Percentiles rank a stretch among this genome's conserved stretches.
Conservation (phyloP, 1,140 invertebrate species). For the Drosophila trapezifrons region DNA sequence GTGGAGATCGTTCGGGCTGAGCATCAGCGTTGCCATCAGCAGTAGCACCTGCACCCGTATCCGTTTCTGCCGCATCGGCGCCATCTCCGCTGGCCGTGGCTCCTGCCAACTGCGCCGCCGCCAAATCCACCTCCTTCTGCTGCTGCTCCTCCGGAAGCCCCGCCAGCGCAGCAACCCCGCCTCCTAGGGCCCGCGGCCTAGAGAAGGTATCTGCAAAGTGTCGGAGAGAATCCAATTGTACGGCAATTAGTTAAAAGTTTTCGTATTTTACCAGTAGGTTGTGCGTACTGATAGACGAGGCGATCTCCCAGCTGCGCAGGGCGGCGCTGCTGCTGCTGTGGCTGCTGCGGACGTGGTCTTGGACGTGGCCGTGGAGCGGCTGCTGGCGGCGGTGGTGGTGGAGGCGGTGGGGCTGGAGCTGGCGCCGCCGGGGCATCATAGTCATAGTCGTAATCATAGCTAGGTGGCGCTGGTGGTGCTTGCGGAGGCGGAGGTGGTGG, state of each 20-base stretch:
- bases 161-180: conserved; percentile 12
- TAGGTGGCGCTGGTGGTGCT: neutral
- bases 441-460: conserved; percentile 59
- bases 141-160: conserved; percentile 4
- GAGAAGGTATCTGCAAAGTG: conserved; percentile 81
- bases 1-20: conserved; percentile 3
- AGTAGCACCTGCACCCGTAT: neutral
- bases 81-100: conserved; percentile 5
- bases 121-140: conserved; percentile 6
- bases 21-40: conserved; percentile 7
- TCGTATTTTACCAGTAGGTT: conserved; percentile 78
- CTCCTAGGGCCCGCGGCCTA: conserved; percentile 42
- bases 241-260: conserved; percentile 81
- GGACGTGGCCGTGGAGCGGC: conserved; percentile 15
- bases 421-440: conserved; percentile 35
- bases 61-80: conserved; percentile 11
- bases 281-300: conserved; percentile 77
- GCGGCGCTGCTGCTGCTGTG: conserved; percentile 22
- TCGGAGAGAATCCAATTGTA: conserved; percentile 83
- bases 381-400: conserved; percentile 12
- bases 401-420: conserved; percentile 14
- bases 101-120: conserved; percentile 4
- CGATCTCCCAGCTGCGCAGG: conserved; percentile 54
- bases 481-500: conserved; percentile 4
- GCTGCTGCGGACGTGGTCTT: conserved; percentile 21